Percentiles rank a stretch among this genome's conserved stretches.
Evolutionary conservation across 2,797 vertebrate species (phyloP).

Genomic region (Gorsachius magnificus): DNA sequence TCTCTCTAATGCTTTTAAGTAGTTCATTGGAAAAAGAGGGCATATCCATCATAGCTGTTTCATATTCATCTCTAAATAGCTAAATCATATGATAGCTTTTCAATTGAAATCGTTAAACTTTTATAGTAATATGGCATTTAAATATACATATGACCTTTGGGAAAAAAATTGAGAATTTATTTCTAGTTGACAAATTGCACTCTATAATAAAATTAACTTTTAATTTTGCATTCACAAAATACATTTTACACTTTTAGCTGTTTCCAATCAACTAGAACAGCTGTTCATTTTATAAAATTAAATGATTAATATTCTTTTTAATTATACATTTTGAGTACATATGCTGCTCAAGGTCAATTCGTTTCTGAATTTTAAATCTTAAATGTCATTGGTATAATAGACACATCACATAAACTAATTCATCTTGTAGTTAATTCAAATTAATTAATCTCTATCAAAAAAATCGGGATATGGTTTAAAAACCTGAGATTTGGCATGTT

Average conservation of each 20-base stretch:
- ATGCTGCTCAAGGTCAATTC: constrained; percentile 58
- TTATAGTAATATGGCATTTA: constrained; percentile 57
- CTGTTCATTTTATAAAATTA: constrained; percentile 59
- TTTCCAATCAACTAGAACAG: constrained; percentile 63
- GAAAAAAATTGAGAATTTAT: no score
- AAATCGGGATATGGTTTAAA: neutral
- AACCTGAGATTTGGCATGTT: neutral
- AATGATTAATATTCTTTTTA: constrained; percentile 54
- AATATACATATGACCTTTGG: constrained; percentile 57
- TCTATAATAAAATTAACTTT: constrained; percentile 58
- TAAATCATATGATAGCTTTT: constrained; percentile 48
- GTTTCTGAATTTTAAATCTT: constrained; percentile 20
- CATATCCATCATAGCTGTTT: neutral
- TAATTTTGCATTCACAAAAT: constrained; percentile 52
- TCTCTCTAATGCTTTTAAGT: neutral
- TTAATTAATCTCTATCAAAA: neutral
- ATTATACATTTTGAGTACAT: constrained; percentile 41
- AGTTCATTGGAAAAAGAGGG: neutral
- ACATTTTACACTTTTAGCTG: constrained; percentile 59
- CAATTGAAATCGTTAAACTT: constrained; percentile 53
- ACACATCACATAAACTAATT: neutral
- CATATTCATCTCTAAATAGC: constrained; percentile 30
- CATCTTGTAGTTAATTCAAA: neutral
- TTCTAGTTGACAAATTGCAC: constrained; percentile 56
- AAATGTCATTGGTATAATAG: constrained; percentile 13